These are phyloP conservation scores for Trissolcus brochymenae DNA, from an alignment of 2,888 invertebrate genomes.

Conservation along the genomic window DNA sequence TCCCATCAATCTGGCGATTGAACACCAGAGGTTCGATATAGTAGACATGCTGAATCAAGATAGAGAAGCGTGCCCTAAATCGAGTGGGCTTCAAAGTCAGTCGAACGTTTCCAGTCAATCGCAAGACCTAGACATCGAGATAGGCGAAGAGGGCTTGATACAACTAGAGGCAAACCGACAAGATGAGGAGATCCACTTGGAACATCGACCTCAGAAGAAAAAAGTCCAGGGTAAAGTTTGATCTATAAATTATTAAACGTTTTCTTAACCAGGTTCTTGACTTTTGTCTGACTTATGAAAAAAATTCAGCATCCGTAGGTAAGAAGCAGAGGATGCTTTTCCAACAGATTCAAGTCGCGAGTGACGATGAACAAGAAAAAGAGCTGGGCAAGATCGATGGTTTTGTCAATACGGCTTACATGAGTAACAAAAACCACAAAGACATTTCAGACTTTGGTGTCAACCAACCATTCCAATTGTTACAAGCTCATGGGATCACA, in stretches of 20 bases:
- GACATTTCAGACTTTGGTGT: slow-evolving; percentile 65
- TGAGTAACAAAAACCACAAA: slow-evolving; percentile 65
- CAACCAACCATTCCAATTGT: slow-evolving; percentile 80
- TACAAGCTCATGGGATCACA: slow-evolving; percentile 91
- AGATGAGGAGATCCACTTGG: slow-evolving; percentile 59
- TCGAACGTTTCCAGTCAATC: slow-evolving; percentile 56
- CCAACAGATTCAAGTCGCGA: slow-evolving; percentile 69
- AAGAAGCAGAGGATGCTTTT: slow-evolving; percentile 71
- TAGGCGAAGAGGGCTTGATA: slow-evolving; percentile 72
- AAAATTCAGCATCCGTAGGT: slow-evolving; percentile 58
- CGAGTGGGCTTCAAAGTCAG: slow-evolving; percentile 31
- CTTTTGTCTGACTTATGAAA: too few species aligned
- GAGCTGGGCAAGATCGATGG: slow-evolving; percentile 57
- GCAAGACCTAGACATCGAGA: slow-evolving; percentile 68
- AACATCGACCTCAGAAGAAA: slow-evolving; percentile 64
- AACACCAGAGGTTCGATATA: slow-evolving; percentile 81
- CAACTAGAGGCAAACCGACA: slow-evolving; percentile 65
- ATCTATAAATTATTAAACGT: too few species aligned
- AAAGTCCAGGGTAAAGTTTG: slow-evolving; percentile 63
- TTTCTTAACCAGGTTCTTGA: too few species aligned
- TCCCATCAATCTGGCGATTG: slow-evolving; percentile 82
- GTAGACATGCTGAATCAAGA: slow-evolving; percentile 79
- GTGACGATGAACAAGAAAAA: slow-evolving; percentile 67
- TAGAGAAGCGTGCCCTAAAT: slow-evolving; percentile 66
- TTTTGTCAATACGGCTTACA: slow-evolving; percentile 42